These are phyloP conservation scores for Garrulus glandarius DNA, from an alignment of 2,797 vertebrate species.

Conservation along the genomic window DNA sequence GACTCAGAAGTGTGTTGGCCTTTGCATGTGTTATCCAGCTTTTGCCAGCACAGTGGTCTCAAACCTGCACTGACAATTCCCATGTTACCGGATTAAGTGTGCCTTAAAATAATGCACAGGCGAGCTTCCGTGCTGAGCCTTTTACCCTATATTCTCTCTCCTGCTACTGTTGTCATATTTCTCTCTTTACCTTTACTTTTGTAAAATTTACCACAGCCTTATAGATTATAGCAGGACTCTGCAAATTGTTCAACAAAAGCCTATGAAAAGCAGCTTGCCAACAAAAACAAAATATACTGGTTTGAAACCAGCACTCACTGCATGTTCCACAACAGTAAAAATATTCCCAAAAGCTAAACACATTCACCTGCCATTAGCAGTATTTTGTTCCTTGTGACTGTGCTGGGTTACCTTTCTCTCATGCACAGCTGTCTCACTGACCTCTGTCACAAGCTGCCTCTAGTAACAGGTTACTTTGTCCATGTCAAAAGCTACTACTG, in stretches of 20 bases:
- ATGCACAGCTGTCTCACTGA: background rate
- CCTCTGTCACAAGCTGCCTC: background rate
- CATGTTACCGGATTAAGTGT: background rate
- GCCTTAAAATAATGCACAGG: background rate
- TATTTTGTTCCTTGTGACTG: background rate
- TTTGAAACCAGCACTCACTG: background rate
- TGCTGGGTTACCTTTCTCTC: background rate
- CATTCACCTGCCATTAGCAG: background rate
- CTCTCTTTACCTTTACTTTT: background rate
- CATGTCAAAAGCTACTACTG: background rate
- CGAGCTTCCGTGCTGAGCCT: background rate
- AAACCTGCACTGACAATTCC: background rate
- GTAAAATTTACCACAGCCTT: background rate
- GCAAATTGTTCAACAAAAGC: background rate
- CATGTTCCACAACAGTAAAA: background rate
- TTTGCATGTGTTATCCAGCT: background rate
- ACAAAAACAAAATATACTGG: background rate
- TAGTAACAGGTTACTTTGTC: background rate
- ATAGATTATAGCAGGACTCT: background rate
- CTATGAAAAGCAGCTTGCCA: background rate
- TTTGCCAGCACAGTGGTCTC: background rate
- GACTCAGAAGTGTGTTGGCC: constrained; percentile 33
- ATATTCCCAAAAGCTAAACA: background rate
- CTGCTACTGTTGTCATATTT: background rate
- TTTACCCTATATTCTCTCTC: background rate